A percentile compares a stretch with the other conserved stretches of the same genome.
Evolutionary conservation across 2,797 vertebrate genomes (phyloP).

Genomic region (Sitta carolinensis): DNA sequence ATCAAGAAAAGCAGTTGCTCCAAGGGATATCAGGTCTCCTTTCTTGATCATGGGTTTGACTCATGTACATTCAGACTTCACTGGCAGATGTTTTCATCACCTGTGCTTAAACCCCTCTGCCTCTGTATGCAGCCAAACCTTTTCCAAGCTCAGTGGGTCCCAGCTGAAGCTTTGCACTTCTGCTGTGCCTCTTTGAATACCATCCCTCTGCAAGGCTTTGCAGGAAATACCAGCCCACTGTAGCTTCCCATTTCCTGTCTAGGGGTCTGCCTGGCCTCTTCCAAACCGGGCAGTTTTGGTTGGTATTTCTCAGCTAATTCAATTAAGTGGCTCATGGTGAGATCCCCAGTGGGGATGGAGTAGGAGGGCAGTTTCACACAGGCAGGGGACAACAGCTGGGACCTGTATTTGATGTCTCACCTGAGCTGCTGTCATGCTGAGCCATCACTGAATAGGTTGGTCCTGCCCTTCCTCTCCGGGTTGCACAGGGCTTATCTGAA

Average conservation of each 20-base stretch:
- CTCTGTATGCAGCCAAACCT: background rate
- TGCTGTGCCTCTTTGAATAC: background rate
- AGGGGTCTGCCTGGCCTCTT: background rate
- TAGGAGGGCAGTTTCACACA: background rate
- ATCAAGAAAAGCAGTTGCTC: background rate
- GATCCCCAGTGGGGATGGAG: background rate
- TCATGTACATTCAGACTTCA: background rate
- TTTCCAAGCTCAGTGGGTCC: background rate
- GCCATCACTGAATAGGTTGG: background rate
- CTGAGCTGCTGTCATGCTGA: background rate
- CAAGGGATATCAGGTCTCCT: background rate
- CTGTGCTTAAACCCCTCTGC: background rate
- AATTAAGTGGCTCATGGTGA: background rate
- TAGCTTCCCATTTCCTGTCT: background rate
- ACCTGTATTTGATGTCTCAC: background rate
- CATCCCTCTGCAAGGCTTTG: background rate
- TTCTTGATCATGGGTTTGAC: background rate
- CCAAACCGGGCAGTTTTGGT: background rate
- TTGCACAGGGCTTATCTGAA: background rate
- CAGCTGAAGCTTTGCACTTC: background rate
- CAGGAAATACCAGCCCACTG: background rate
- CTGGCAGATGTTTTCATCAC: background rate
- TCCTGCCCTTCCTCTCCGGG: background rate
- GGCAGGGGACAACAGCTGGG: fast-evolving
- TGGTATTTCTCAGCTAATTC: background rate